Percentiles rank a stretch among this genome's conserved stretches.
Conservation (phyloP, 2,113 vertebrate species). For the Grammomys dolichurus region DNA sequence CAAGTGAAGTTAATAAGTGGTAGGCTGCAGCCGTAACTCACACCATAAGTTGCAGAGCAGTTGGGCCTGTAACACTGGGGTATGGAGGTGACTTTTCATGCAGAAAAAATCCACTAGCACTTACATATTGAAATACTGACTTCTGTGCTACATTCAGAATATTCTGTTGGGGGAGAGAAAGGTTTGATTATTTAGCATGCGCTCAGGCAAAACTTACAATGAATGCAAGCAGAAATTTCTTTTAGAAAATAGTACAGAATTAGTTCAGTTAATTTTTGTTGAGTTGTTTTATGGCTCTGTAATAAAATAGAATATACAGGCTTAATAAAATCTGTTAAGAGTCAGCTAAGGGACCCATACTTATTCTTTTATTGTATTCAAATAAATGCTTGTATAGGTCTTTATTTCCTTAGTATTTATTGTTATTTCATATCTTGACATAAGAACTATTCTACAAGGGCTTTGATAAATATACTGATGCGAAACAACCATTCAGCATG, state of each 20-base stretch:
- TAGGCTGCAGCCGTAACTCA: constrained; percentile 52
- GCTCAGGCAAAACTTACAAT: not conserved
- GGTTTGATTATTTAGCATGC: constrained; percentile 19
- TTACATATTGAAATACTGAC: constrained; percentile 37
- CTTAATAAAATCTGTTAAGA: constrained; percentile 65
- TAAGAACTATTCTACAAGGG: constrained; percentile 57
- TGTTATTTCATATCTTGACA: constrained; percentile 67
- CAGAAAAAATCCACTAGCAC: constrained; percentile 63
- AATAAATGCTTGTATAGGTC: constrained; percentile 65
- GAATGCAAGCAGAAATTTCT: constrained; percentile 49
- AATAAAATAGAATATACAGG: constrained; percentile 65
- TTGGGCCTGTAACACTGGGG: not conserved
- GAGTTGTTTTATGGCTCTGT: constrained; percentile 52
- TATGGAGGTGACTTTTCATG: constrained; percentile 47
- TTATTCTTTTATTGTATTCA: constrained; percentile 68
- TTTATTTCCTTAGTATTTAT: constrained; percentile 73
- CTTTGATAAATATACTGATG: constrained; percentile 62
- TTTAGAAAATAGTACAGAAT: constrained; percentile 58
- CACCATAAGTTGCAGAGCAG: constrained; percentile 12
- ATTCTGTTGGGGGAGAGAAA: not conserved
- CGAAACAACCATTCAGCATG: constrained; percentile 26
- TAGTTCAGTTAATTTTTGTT: constrained; percentile 75
- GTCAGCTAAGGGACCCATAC: constrained; percentile 56
- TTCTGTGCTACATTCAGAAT: not conserved
- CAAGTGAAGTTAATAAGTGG: constrained; percentile 70